Evolutionary conservation across 2,888 invertebrate genomes (phyloP).

Genomic region (Bedellia somnulentella): DNA sequence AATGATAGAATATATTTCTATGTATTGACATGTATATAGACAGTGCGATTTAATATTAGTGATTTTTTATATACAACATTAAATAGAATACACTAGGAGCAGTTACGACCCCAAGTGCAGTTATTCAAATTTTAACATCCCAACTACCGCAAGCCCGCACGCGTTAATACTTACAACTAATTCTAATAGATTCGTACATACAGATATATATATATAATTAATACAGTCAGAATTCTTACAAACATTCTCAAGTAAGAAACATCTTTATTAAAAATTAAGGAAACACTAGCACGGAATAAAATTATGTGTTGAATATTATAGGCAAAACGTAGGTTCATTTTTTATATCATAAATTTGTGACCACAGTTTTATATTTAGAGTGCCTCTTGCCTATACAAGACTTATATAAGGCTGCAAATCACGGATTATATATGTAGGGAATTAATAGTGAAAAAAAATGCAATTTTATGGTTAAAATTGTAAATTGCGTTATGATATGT

Average conservation of each 20-base stretch:
- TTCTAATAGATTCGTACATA: no score
- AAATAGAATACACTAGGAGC: slow-evolving; percentile 36
- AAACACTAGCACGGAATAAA: slow-evolving; percentile 46
- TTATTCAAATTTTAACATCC: slow-evolving; percentile 63
- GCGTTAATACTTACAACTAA: slow-evolving; percentile 44
- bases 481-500: slow-evolving; percentile 63
- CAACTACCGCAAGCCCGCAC: slow-evolving; percentile 42
- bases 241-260: no score
- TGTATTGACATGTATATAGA: slow-evolving; percentile 56
- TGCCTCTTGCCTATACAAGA: slow-evolving; percentile 66
- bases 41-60: slow-evolving; percentile 39
- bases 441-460: slow-evolving; percentile 31
- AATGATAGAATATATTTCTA: slow-evolving; percentile 66
- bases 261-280: slow-evolving; percentile 28
- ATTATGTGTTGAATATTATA: slow-evolving; percentile 33
- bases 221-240: no score
- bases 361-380: slow-evolving; percentile 66
- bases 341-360: slow-evolving; percentile 53
- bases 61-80: slow-evolving; percentile 28
- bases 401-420: slow-evolving; percentile 63
- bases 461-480: slow-evolving; percentile 62
- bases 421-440: slow-evolving; percentile 58
- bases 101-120: slow-evolving; percentile 47
- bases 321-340: slow-evolving; percentile 47
- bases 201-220: slow-evolving; percentile 10